Evolutionary conservation across 2,888 invertebrate species (phyloP).

Genomic region (Cryptocheilus praepositus): DNA sequence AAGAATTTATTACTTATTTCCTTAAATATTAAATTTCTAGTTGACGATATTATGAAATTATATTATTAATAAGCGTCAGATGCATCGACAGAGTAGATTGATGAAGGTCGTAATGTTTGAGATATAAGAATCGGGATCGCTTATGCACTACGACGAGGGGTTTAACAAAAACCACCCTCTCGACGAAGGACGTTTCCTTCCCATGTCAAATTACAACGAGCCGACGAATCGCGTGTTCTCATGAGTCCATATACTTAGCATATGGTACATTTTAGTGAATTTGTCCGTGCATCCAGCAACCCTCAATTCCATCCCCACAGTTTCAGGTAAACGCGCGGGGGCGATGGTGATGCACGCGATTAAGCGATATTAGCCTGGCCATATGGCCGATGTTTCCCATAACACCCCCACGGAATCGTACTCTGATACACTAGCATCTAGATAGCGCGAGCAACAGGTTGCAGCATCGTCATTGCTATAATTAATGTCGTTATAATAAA

Average conservation of each 20-base stretch:
- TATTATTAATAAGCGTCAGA: no score
- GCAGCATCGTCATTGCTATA: conserved; percentile 35
- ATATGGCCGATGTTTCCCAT: conserved; percentile 68
- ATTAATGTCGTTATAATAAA: conserved; percentile 36
- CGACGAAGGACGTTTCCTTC: conserved; percentile 46
- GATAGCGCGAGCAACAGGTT: conserved; percentile 58
- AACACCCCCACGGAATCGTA: conserved; percentile 28
- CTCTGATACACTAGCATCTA: conserved; percentile 21
- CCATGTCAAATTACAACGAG: conserved; percentile 69
- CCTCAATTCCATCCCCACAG: conserved; percentile 40
- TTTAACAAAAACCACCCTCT: no score
- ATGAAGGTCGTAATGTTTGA: no score
- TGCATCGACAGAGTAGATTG: background rate
- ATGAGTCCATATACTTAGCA: conserved; percentile 46
- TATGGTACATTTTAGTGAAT: conserved; percentile 50
- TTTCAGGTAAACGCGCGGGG: conserved; percentile 47
- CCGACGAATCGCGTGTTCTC: conserved; percentile 62
- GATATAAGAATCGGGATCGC: no score
- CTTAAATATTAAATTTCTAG: no score
- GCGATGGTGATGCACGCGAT: conserved; percentile 47
- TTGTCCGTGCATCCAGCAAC: conserved; percentile 33
- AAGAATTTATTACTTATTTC: no score
- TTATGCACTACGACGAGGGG: no score
- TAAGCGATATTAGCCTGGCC: conserved; percentile 57
- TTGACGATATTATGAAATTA: no score